Evolutionary conservation across 2,113 vertebrate species (phyloP), one percentile per base, ranked within the genome.

Genomic region (Oxygymnocypris stewartii): DNA sequence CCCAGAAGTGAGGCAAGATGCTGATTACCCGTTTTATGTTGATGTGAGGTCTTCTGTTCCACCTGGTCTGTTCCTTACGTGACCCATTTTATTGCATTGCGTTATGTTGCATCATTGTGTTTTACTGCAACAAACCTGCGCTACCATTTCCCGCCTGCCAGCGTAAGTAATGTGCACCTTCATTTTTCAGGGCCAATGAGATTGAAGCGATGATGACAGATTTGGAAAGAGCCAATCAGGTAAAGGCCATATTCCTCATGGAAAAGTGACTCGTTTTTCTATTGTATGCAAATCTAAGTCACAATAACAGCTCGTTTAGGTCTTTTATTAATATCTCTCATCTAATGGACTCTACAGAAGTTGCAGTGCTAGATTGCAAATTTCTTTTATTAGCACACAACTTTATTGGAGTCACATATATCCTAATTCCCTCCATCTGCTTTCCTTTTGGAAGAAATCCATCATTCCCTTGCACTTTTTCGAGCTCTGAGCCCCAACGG

Each of bases 181-280:
- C 11, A 31, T 87, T 79, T 14, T 42, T 75, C 85, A 97, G 97
- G 94, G 94, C 95, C 79, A 94, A 95, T 88, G 96, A 96, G 91
- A 96, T 96, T 84, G 96, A 97, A 92, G 95, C 95, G 91, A 95
- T 96, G 94, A 96, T 96, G 96, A 96, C 95, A 65, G 96, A 97
- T 92, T 94, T 97, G 79, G 96, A 97, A 92, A 94, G 95, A 93
- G 96, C 96, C 18, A 97, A 97, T 92, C 96, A 97, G 96, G 97
- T 97, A 95, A 90, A 93, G 8, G 25, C 14, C 23, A 7, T n/a
- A 42, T 57, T 44, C 47, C 69, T 87, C n/a, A 40, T 76, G 40
- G 28, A 82, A 77, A 77, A 77, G 12, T 23, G 23, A 54, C 31
- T 82, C 6, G n/a, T 65, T 37, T 54, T 84, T 74, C 82, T 74